Base-by-base conservation (phyloP, 1,140 invertebrate genomes). In the Meloidogyne chitwoodi region DNA sequence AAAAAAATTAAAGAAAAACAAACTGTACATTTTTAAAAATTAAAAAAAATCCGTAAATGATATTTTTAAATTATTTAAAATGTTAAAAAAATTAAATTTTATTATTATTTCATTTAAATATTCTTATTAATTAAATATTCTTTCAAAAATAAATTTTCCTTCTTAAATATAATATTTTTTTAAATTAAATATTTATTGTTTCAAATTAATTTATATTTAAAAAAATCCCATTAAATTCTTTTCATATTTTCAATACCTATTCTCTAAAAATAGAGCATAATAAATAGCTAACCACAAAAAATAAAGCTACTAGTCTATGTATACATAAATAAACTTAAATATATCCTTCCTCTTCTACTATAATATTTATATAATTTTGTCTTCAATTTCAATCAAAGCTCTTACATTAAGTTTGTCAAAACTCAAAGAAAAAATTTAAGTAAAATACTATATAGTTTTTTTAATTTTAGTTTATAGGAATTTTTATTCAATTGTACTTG, bases 101-200 rank as follows among this genome's bases (percentile, higher is more conserved):
- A 67, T 67, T 67, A 24, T 38, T 38, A 67, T 6, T 67, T 24
- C 65, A n/a, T n/a, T n/a, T 26, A 67, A 67, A 67, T 66, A 34
- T 67, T 26, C 22, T 26, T 22, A 19, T 67, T n/a, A n/a, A 34
- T 19, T 19, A n/a, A 67, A 10, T 67, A 66, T 67, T 67, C 8
- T 38, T 38, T 6, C 11, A 6, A 6, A 31, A 8, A n/a, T 67
- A 4, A 14, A 29, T 31, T 22, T n/a, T n/a, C 5, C 65, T 22
- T n/a, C 26, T 22, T n/a, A n/a, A 38, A 38, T 38, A 38, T 2
- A 38, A 38, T 10, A 8, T 38, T 38, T 38, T 38, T 38, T n/a
- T n/a, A n/a, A 10, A 38, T 38, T 6, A 38, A 38, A 38, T 38
- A 38, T 38, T 38, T 10, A n/a, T 38, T 38, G 4, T 6, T 38